phyloP scores from a whole-genome alignment of 2,888 invertebrate genomes.

The Octonoba sinensis region DNA sequence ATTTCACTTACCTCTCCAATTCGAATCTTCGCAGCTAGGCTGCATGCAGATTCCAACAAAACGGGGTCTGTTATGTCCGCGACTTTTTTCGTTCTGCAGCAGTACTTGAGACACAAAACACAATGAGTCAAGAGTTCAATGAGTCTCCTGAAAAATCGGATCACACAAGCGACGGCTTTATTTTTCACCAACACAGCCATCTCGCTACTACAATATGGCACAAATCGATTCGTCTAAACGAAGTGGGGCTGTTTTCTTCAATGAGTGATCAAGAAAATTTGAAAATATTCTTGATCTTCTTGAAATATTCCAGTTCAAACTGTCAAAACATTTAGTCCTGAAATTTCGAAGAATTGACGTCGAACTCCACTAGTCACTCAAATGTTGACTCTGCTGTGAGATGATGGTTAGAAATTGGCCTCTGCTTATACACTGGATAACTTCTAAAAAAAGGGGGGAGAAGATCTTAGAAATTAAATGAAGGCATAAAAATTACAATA shows the following conservation, averaged over 20 bases:
- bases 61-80: slow-evolving; percentile 69
- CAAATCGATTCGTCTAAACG: neutral
- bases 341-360: neutral
- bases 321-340: neutral
- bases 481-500: too few relatives aligned
- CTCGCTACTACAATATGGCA: slow-evolving; percentile 8
- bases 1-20: slow-evolving; percentile 69
- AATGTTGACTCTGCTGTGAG: too few relatives aligned
- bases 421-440: too few relatives aligned
- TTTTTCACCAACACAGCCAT: slow-evolving; percentile 53
- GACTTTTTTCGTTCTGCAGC: slow-evolving; percentile 40
- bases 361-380: neutral
- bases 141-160: slow-evolving; percentile 45
- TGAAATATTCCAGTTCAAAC: neutral
- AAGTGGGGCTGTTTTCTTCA: neutral
- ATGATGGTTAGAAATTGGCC: too few relatives aligned
- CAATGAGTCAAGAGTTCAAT: slow-evolving; percentile 48
- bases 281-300: slow-evolving; percentile 1
- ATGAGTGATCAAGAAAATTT: neutral
- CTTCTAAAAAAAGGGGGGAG: too few relatives aligned
- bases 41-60: slow-evolving; percentile 69
- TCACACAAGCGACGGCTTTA: slow-evolving; percentile 19
- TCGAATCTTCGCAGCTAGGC: slow-evolving; percentile 70
- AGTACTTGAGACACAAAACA: slow-evolving; percentile 42
- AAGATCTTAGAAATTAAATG: too few relatives aligned